Conservation (phyloP, 2,113 vertebrate genomes). For the Gymnobelideus leadbeateri region DNA sequence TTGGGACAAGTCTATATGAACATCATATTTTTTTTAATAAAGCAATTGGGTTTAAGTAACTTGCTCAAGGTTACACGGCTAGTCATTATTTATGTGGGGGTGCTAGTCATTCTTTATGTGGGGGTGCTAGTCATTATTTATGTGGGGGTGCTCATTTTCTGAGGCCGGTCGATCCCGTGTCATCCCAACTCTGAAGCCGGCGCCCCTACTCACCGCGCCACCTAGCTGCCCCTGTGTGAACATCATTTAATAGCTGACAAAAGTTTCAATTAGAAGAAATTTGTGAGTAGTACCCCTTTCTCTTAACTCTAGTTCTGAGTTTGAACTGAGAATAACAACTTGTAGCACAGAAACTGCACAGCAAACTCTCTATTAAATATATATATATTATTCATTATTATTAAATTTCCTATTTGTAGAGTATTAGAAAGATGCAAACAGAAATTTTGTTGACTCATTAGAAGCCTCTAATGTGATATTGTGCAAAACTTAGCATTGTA, state of each 20-base stretch:
- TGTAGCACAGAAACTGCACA: conserved; percentile 79
- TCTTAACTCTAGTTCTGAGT: conserved; percentile 21
- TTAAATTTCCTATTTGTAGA: conserved; percentile 85
- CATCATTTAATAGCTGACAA: neutral
- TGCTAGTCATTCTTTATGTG: no score
- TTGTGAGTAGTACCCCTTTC: neutral
- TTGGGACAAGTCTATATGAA: neutral
- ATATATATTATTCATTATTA: conserved; percentile 90
- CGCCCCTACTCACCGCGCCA: no score
- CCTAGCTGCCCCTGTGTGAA: no score
- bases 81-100: no score
- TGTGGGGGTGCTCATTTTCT: no score
- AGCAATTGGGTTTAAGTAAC: no score
- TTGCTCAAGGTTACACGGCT: no score
- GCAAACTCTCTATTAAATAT: conserved; percentile 83
- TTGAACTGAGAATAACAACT: conserved; percentile 50
- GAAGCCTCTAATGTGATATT: conserved; percentile 78
- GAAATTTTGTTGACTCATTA: conserved; percentile 86
- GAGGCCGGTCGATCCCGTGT: no score
- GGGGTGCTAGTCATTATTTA: no score
- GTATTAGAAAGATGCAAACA: conserved; percentile 77
- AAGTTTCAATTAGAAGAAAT: neutral
- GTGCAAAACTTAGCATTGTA: conserved; percentile 78
- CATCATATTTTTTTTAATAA: no score
- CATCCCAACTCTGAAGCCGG: no score